phyloP scores from a whole-genome alignment of 2,113 vertebrate genomes.

The Girardinichthys multiradiatus region DNA sequence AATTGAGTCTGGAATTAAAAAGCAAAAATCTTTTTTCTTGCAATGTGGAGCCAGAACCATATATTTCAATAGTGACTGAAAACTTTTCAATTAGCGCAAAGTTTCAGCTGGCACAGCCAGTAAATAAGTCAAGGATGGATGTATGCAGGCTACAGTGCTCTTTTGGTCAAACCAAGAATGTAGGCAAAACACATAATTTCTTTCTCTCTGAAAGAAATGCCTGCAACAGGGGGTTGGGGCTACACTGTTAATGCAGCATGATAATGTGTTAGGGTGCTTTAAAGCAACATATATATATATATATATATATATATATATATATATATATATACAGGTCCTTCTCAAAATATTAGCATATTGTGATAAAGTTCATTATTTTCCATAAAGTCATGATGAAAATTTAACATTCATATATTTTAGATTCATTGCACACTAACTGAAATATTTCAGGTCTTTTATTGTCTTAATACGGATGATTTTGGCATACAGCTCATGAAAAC shows the following conservation, averaged over 20 bases:
- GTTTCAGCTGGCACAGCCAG: constrained; percentile 77
- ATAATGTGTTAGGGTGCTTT: constrained; percentile 10
- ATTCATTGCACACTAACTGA: too few relatives aligned
- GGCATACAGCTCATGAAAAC: too few relatives aligned
- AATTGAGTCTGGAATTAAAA: constrained; percentile 85
- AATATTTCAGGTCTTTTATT: too few relatives aligned
- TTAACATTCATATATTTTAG: too few relatives aligned
- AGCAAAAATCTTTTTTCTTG: constrained; percentile 82
- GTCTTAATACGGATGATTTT: too few relatives aligned
- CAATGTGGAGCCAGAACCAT: constrained; percentile 77
- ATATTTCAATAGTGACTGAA: constrained; percentile 82
- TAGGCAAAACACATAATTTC: constrained; percentile 43
- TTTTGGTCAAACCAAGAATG: constrained; percentile 59
- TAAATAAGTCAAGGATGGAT: constrained; percentile 82
- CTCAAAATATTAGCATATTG: too few relatives aligned
- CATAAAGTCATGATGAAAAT: too few relatives aligned
- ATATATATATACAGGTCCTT: too few relatives aligned
- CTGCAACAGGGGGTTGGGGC: constrained; percentile 4
- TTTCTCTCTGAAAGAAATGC: constrained; percentile 41
- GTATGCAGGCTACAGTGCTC: constrained; percentile 62
- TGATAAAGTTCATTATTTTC: too few relatives aligned
- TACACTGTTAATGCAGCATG: constrained; percentile 19
- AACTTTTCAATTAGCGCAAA: constrained; percentile 81
- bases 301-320: too few relatives aligned
- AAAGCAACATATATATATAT: constrained; percentile 25